phyloP scores from a whole-genome alignment of 1,140 invertebrate genomes.

The Aphidius gifuensis region DNA sequence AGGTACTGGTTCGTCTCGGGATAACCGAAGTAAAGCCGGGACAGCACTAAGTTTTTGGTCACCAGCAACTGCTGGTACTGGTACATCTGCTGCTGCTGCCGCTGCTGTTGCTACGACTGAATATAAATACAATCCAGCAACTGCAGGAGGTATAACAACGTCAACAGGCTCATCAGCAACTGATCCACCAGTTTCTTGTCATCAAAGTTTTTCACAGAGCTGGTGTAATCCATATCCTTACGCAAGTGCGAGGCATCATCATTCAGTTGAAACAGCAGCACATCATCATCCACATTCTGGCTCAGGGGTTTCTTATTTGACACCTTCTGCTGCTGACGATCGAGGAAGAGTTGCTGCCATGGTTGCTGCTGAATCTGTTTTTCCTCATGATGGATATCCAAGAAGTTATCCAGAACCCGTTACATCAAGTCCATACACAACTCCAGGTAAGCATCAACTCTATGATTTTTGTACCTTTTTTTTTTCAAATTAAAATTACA shows the following conservation, averaged over 20 bases:
- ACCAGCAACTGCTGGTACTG: conserved; percentile 55
- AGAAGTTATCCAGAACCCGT: conserved; percentile 75
- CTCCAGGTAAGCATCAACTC: conserved; percentile 65
- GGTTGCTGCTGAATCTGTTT: conserved; percentile 67
- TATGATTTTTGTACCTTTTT: neutral
- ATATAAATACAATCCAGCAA: conserved; percentile 59
- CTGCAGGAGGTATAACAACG: conserved; percentile 53
- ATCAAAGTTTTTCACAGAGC: conserved; percentile 69
- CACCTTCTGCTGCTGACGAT: conserved; percentile 62
- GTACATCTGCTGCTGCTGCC: conserved; percentile 57
- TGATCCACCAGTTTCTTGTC: conserved; percentile 62
- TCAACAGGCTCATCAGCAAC: conserved; percentile 60
- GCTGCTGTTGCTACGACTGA: conserved; percentile 54
- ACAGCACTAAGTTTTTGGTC: conserved; percentile 69
- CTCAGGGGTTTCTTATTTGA: conserved; percentile 61
- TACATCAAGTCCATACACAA: conserved; percentile 74
- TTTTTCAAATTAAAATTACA: no score
- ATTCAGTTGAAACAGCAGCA: conserved; percentile 54
- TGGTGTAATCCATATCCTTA: conserved; percentile 75
- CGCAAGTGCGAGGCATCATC: conserved; percentile 60
- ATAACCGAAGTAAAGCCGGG: conserved; percentile 57
- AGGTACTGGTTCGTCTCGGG: conserved; percentile 54
- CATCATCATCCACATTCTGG: conserved; percentile 58
- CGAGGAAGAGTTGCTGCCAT: conserved; percentile 61
- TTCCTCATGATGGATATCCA: conserved; percentile 74